Evolutionary conservation across 1,140 invertebrate species (phyloP).

Genomic region (Carcinoscorpius rotundicauda): DNA sequence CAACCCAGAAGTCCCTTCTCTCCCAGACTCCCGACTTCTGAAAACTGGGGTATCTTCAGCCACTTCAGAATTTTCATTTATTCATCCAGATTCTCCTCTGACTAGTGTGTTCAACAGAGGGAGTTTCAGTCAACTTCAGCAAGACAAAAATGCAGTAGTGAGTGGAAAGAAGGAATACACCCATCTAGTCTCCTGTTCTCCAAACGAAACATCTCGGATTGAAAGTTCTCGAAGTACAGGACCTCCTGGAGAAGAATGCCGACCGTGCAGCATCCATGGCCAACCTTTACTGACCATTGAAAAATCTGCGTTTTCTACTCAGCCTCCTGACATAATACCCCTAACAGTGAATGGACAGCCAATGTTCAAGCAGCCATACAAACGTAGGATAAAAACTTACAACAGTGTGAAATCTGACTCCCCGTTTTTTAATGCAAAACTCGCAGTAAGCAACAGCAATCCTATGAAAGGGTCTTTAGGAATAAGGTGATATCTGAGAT

Average conservation of each 20-base stretch:
- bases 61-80: conserved; percentile 23
- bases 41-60: conserved; percentile 17
- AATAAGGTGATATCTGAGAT: not conserved
- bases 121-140: not conserved
- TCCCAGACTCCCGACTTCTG: conserved; percentile 7
- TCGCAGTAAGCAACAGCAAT: not conserved
- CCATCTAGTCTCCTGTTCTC: not conserved
- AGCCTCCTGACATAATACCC: not conserved
- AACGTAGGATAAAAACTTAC: not conserved
- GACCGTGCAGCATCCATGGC: conserved; percentile 18
- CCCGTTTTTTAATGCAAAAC: not conserved
- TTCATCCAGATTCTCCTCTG: conserved; percentile 20
- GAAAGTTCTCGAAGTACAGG: no score
- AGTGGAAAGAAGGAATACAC: not conserved
- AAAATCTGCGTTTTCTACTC: not conserved
- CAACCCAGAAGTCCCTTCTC: conserved; percentile 14
- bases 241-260: conserved; percentile 8
- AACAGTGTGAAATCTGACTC: not conserved
- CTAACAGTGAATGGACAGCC: not conserved
- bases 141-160: not conserved
- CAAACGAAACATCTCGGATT: no score
- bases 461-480: not conserved
- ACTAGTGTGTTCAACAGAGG: conserved; percentile 3
- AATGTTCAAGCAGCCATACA: not conserved
- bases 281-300: conserved; percentile 7